Evolutionary conservation across 2,797 vertebrate genomes (phyloP).

Genomic region (Pitangus sulphuratus): DNA sequence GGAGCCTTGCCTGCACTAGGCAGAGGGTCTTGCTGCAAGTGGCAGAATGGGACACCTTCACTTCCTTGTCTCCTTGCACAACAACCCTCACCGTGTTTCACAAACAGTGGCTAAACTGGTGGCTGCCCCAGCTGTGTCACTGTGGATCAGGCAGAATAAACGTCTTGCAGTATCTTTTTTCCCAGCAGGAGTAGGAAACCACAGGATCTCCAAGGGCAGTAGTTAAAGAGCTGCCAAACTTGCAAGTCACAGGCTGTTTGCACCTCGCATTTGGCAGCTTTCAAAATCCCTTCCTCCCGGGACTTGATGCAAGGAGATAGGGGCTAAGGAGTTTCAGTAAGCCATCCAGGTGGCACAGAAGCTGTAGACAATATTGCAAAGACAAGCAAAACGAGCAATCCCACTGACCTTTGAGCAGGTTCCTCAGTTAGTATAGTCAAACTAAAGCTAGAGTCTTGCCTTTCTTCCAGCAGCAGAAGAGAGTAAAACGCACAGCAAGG

Average conservation of each 20-base stretch:
- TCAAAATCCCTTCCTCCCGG: background rate
- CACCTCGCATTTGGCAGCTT: background rate
- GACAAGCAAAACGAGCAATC: background rate
- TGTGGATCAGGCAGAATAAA: background rate
- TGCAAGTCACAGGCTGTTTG: background rate
- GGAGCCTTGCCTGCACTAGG: background rate
- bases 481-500: background rate
- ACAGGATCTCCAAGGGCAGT: background rate
- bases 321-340: background rate
- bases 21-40: background rate
- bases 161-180: background rate
- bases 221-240: background rate
- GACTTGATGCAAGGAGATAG: background rate
- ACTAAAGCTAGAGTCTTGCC: background rate
- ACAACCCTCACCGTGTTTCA: background rate
- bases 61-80: conserved; percentile 15
- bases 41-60: background rate
- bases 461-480: background rate
- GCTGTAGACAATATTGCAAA: background rate
- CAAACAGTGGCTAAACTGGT: background rate
- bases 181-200: background rate
- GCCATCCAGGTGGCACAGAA: background rate
- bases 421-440: background rate
- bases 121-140: background rate
- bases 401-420: background rate